A percentile compares a stretch with the other conserved stretches of the same genome.
Conservation (phyloP, 2,888 invertebrate genomes). For the Oscheius onirici region DNA sequence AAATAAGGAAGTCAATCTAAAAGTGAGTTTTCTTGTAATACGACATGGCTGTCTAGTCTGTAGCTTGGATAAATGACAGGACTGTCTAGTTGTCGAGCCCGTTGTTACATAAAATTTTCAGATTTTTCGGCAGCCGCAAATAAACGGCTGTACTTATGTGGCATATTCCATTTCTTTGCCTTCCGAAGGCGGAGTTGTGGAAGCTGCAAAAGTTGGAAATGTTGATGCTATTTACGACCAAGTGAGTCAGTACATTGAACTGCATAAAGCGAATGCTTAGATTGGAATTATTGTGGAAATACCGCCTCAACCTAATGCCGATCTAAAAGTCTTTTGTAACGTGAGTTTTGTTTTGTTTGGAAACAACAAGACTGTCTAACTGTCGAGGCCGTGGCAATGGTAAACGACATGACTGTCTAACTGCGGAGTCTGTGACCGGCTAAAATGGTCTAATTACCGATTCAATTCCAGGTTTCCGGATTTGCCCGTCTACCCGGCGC, state of each 20-base stretch:
- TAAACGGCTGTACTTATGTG: slow-evolving; percentile 55
- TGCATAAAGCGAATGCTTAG: not conserved
- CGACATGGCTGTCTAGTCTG: too few relatives aligned
- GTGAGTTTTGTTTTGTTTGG: slow-evolving; percentile 26
- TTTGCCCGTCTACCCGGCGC: slow-evolving; percentile 25
- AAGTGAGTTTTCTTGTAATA: slow-evolving; percentile 27
- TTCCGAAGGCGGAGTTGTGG: not conserved
- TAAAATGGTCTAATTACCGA: too few relatives aligned
- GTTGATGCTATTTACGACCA: slow-evolving; percentile 29
- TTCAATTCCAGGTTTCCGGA: slow-evolving; percentile 39
- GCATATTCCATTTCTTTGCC: slow-evolving; percentile 42
- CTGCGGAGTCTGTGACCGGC: too few relatives aligned
- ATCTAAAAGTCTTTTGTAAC: slow-evolving; percentile 33
- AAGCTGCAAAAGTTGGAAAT: slow-evolving; percentile 7
- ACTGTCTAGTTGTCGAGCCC: too few relatives aligned
- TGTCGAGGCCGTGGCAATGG: too few relatives aligned
- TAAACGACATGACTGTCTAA: too few relatives aligned
- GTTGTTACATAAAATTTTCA: not conserved
- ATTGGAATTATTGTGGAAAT: slow-evolving; percentile 34
- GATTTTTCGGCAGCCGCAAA: slow-evolving; percentile 61
- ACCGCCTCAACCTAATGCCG: slow-evolving; percentile 5
- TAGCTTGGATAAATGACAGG: too few relatives aligned
- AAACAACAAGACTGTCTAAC: too few relatives aligned
- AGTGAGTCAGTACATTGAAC: slow-evolving; percentile 6
- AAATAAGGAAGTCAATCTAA: slow-evolving; percentile 32